phyloP scores from a whole-genome alignment of 2,113 vertebrate species.

The Microcebus jonahi region DNA sequence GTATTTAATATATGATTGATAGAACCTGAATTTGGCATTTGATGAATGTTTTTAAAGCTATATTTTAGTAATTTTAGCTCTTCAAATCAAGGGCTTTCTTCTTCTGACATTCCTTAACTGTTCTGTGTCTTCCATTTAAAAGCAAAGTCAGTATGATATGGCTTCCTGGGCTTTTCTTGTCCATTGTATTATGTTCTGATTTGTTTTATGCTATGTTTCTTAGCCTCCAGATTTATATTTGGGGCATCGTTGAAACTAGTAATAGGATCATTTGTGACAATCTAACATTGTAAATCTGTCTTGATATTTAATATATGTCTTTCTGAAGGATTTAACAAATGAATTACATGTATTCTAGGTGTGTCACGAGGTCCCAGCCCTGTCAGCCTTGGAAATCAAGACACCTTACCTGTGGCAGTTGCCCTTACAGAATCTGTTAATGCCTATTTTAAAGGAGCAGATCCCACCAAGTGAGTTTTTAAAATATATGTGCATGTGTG shows the following conservation, averaged over 20 bases:
- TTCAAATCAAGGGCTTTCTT: conserved; percentile 48
- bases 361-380: conserved; percentile 98
- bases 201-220: conserved; percentile 38
- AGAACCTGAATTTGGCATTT: conserved; percentile 20
- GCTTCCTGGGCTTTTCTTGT: conserved; percentile 47
- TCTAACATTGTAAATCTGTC: conserved; percentile 48
- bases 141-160: conserved; percentile 23
- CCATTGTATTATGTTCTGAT: not conserved
- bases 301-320: conserved; percentile 42
- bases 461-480: conserved; percentile 96
- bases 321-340: conserved; percentile 78
- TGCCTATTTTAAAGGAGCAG: conserved; percentile 99
- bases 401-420: conserved; percentile 96
- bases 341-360: conserved; percentile 87
- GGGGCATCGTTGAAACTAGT: conserved; percentile 27
- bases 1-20: not conserved
- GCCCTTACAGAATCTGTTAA: conserved; percentile 98
- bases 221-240: conserved; percentile 60
- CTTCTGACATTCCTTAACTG: conserved; percentile 40
- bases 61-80: not conserved
- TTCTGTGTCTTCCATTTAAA: conserved; percentile 56
- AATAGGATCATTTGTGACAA: conserved; percentile 54
- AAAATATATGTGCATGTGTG: not conserved
- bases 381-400: conserved; percentile 95
- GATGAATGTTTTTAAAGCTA: not conserved